Base-by-base conservation (phyloP, 2,888 invertebrate genomes). In the Ptilodon capucinus region DNA sequence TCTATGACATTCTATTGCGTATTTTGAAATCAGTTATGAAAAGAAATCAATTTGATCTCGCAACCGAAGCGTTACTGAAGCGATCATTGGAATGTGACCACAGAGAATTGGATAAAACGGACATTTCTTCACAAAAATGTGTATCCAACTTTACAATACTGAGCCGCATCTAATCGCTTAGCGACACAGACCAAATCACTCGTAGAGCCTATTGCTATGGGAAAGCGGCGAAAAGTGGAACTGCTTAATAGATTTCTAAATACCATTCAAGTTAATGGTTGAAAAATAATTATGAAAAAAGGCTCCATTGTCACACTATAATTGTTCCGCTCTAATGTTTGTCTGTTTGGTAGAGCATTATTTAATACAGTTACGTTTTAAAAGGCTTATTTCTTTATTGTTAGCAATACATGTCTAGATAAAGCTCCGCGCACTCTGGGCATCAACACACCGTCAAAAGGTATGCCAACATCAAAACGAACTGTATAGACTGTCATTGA, bases 81-180 rank as follows among this genome's bases (percentile, higher is more conserved):
- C 79, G 74, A 60, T 68, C 68, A 74, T 71, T 71, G 79, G 80
- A 80, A 81, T 81, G 78, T 79, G 76, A 81, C 79, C 77, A 73
- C 74, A 73, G 74, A 71, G 75, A 74, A 76, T 74, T 64, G 68
- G 68, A 68, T 66, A 67, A 71, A 71, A 71, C 70, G 75, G 69
- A 62, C 64, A 70, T 70, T 79, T 76, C 74, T 76, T 72, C 42
- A 74, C 68, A 73, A 75, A 79, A 79, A 73, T 75, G 68, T 75
- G 73, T 71, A 64, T 64, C 64, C 54, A 64, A 73, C 52, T 58
- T 54, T 42, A 57, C 56, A 54, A 64, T 59, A 57, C 47, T 58
- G 66, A 74, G 69, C 65, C 79, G 81, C 62, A 60, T 63, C 85
- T 54, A 84, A 88, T 86, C 74, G 80, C 65, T 79, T 77, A 76